These are phyloP conservation scores for Chaenocephalus aceratus DNA, from an alignment of 2,113 vertebrate species.

Conservation along the genomic window DNA sequence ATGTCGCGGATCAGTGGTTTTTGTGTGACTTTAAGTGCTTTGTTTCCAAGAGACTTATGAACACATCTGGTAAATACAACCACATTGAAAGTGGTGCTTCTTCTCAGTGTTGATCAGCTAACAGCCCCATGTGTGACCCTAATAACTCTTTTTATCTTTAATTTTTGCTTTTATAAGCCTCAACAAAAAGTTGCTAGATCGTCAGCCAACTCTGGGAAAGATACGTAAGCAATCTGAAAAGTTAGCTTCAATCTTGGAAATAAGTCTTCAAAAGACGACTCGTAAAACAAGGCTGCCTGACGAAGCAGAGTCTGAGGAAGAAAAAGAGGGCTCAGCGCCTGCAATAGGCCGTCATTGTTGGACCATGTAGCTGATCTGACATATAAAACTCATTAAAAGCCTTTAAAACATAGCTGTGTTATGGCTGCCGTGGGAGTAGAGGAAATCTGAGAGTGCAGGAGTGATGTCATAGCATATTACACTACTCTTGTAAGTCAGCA, in stretches of 20 bases:
- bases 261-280: conserved; percentile 15
- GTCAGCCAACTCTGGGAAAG: conserved; percentile 11
- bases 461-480: conserved; percentile 74
- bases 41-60: no score
- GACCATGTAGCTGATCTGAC: conserved; percentile 50
- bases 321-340: conserved; percentile 31
- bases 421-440: conserved; percentile 61
- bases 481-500: conserved; percentile 64
- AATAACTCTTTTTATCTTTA: neutral
- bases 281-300: conserved; percentile 19
- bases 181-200: conserved; percentile 5
- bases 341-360: conserved; percentile 38
- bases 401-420: conserved; percentile 65
- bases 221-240: neutral
- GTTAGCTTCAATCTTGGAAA: neutral
- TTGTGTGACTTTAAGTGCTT: no score
- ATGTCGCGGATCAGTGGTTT: no score
- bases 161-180: neutral
- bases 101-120: no score
- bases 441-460: conserved; percentile 52
- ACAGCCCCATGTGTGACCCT: no score
- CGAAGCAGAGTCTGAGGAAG: conserved; percentile 11
- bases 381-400: conserved; percentile 70
- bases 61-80: no score
- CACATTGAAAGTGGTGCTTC: no score